Evolutionary conservation across 2,888 invertebrate genomes (phyloP), one percentile per base, ranked within the genome.

Genomic region (Drosophila monieri): DNA sequence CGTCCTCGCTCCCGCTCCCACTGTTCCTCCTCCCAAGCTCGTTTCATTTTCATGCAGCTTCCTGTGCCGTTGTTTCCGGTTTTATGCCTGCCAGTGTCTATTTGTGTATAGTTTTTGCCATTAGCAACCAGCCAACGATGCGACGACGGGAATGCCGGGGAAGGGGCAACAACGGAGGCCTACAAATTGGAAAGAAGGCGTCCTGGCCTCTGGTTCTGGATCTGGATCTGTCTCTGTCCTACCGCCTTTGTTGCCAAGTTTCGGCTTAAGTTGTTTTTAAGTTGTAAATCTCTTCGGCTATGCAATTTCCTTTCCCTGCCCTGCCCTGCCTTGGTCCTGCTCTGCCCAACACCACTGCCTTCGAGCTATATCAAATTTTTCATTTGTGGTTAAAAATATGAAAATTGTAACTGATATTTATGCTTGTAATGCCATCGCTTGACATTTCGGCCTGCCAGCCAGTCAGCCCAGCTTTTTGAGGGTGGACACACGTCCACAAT

Each of bases 211-310:
- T 21, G 32, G 44, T 25, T 37, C 30, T 21, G 30, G 43, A 32
- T 43, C 44, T 37, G 39, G 35, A 21, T 39, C 43, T 14, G 51
- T 48, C 54, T 27, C 55, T 35, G 25, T 21, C 41, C 35, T 32
- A 59, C 56, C 30, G 48, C 44, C 48, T 74, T 84, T 88, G 88
- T 83, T 85, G 74, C 56, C 73, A 85, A 80, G 73, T 79, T 85
- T 78, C 76, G 73, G 84, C 80, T 88, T 83, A 85, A 85, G 88
- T 85, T 85, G 88, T 85, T 85, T 85, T 85, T 86, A 85, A 85
- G 86, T 84, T 85, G 80, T 85, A 85, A 85, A 84, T 88, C 88
- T 85, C 77, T 74, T 72, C 70, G 79, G 74, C 76, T 86, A 65
- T 80, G 80, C 84, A 85, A 76, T 76, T 81, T 79, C 58, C 49